Conservation (phyloP, 2,797 vertebrate species). For the Liparis tanakae region DNA sequence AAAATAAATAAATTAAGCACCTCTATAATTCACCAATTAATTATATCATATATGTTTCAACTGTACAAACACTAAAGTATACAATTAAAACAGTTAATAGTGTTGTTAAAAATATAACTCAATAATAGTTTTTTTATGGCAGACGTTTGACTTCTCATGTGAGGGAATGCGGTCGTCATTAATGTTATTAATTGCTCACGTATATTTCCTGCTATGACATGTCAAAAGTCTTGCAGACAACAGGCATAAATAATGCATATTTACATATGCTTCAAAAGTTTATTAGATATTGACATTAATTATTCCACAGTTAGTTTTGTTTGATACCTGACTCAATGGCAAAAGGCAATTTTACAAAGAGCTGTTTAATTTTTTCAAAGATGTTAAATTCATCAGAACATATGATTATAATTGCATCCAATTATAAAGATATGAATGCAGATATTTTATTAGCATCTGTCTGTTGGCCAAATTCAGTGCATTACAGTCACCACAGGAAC, state of each 20-base stretch:
- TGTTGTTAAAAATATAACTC: not conserved
- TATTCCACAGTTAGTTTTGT: not conserved
- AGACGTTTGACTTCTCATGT: not conserved
- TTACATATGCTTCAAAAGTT: not conserved
- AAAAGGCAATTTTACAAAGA: too few relatives aligned
- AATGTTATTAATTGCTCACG: not conserved
- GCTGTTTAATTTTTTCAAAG: not conserved
- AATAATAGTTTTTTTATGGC: not conserved
- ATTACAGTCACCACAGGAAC: constrained; percentile 11
- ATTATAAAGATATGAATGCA: not conserved
- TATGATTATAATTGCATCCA: not conserved
- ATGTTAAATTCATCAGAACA: too few relatives aligned
- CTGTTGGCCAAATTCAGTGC: not conserved
- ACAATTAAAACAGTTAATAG: not conserved
- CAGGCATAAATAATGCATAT: not conserved
- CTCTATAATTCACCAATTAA: not conserved
- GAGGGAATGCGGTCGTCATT: not conserved
- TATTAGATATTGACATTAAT: not conserved
- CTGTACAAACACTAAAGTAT: not conserved
- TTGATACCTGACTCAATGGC: not conserved
- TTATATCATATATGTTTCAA: not conserved
- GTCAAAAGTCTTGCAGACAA: not conserved
- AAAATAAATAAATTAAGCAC: not conserved
- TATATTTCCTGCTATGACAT: too few relatives aligned
- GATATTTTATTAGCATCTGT: not conserved